Conservation (phyloP, 53 echinoderm and acorn worm genomes). For the Luidia sarsii region DNA sequence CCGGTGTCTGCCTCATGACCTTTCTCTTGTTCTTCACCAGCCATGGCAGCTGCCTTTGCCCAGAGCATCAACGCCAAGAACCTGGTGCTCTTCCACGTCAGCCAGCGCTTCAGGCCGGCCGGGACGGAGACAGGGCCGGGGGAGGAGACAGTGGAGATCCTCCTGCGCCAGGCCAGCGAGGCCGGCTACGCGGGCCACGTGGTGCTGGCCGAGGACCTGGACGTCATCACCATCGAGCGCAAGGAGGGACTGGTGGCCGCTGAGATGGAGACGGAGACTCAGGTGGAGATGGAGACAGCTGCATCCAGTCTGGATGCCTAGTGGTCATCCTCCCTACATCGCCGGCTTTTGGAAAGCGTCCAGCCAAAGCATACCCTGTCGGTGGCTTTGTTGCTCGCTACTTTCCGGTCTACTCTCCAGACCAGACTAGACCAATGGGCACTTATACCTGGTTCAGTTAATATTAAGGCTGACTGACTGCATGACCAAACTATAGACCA, state of each 20-base stretch:
- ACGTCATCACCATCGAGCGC: slow-evolving; percentile 22
- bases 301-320: too few species aligned
- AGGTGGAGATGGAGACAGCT: not conserved
- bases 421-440: too few species aligned
- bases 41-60: slow-evolving; percentile 64
- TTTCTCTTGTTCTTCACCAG: slow-evolving; percentile 4
- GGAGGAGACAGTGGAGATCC: slow-evolving; percentile 19
- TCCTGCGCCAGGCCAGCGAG: slow-evolving; percentile 35
- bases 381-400: too few species aligned
- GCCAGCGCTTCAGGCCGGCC: slow-evolving; percentile 55
- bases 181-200: slow-evolving; percentile 2
- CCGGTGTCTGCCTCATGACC: too few species aligned
- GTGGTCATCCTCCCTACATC: not conserved
- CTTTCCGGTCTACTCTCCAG: too few species aligned
- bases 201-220: slow-evolving; percentile 45
- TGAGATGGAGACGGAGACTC: not conserved
- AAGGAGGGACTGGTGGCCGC: not conserved
- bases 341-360: too few species aligned
- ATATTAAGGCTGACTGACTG: too few species aligned
- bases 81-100: slow-evolving; percentile 61
- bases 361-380: too few species aligned
- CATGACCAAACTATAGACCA: too few species aligned
- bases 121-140: slow-evolving; percentile 13
- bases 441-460: too few species aligned
- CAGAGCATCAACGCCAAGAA: slow-evolving; percentile 55